These are phyloP conservation scores for Eupithecia pulchellata DNA, from an alignment of 2,888 invertebrate species.

Conservation along the genomic window DNA sequence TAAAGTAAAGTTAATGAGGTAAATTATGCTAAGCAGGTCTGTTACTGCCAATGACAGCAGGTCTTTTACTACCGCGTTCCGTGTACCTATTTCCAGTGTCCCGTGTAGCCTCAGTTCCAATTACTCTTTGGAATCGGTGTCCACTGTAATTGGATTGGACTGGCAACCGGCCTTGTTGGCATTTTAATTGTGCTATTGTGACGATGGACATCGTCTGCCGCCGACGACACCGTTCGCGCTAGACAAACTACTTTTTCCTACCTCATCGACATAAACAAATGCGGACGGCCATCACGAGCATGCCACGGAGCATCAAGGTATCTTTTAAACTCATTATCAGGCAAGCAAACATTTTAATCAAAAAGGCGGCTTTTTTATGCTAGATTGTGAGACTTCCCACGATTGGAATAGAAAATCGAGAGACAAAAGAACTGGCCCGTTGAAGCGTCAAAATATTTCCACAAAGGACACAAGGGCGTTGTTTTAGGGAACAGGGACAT, in stretches of 20 bases:
- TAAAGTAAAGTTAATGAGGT: background rate
- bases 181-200: constrained; percentile 86
- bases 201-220: constrained; percentile 75
- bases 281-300: constrained; percentile 1
- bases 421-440: constrained; percentile 65
- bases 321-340: constrained; percentile 35
- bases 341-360: constrained; percentile 29
- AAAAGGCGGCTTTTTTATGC: constrained; percentile 31
- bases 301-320: constrained; percentile 29
- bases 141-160: constrained; percentile 84
- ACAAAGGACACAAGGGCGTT: constrained; percentile 65
- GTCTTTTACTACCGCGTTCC: constrained; percentile 56
- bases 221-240: constrained; percentile 67
- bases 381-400: constrained; percentile 62
- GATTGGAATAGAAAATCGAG: constrained; percentile 56
- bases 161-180: constrained; percentile 84
- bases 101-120: constrained; percentile 78
- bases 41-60: constrained; percentile 34
- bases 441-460: constrained; percentile 78
- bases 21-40: background rate
- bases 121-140: constrained; percentile 84
- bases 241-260: constrained; percentile 75
- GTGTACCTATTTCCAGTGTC: constrained; percentile 68
- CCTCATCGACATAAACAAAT: constrained; percentile 49
- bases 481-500: constrained; percentile 79